Percentiles rank a stretch among this genome's conserved stretches.
Evolutionary conservation across 2,113 vertebrate genomes (phyloP).

Genomic region (Rhadina sibilatrix): DNA sequence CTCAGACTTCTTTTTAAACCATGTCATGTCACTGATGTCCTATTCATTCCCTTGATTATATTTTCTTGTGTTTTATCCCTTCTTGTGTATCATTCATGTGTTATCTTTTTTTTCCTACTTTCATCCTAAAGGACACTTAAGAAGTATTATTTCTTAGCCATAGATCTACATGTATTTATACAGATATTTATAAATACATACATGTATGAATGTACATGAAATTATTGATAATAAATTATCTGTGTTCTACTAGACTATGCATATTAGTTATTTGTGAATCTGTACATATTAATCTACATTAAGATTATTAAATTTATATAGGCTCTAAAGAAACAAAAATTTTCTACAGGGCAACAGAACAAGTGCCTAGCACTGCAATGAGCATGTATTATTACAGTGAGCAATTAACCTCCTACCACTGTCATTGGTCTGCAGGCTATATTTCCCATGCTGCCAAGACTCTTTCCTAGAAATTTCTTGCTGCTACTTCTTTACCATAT

Average conservation of each 20-base stretch:
- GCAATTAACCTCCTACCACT: not conserved
- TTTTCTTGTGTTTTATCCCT: not conserved
- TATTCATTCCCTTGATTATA: not conserved
- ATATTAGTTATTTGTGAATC: not conserved
- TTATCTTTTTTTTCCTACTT: not conserved
- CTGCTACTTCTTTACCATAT: constrained; percentile 1
- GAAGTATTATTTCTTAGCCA: not conserved
- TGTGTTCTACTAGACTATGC: fast-evolving
- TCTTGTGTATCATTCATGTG: not conserved
- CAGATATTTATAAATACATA: not conserved
- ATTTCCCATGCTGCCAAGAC: not conserved
- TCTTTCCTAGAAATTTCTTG: not conserved
- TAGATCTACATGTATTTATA: not conserved
- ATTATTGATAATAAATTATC: not conserved
- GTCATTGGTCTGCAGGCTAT: not conserved
- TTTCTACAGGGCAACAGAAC: not conserved
- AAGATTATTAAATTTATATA: not conserved
- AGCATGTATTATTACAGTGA: not conserved
- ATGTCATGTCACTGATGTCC: fast-evolving
- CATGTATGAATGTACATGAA: fast-evolving
- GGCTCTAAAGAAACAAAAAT: not conserved
- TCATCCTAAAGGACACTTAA: not conserved
- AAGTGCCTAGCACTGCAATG: not conserved
- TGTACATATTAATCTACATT: not conserved
- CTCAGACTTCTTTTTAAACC: not conserved